These are phyloP conservation scores for Drosophila planitibia DNA, from an alignment of 2,888 invertebrate species.

Conservation along the genomic window DNA sequence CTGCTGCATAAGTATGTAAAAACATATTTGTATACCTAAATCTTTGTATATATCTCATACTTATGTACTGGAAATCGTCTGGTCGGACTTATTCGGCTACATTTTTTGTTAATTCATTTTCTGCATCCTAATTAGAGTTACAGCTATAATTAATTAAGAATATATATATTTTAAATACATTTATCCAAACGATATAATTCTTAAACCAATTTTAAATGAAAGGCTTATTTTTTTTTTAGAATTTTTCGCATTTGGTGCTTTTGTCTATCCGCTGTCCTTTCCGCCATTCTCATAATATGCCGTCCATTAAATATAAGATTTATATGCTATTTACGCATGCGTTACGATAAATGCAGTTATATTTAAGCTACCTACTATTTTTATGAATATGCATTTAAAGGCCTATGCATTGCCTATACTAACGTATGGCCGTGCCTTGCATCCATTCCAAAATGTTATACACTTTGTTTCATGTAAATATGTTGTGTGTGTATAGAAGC, in stretches of 20 bases:
- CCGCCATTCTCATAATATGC: slow-evolving; percentile 43
- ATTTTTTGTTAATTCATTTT: neutral
- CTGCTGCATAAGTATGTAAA: neutral
- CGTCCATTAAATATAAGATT: slow-evolving; percentile 43
- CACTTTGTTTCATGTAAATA: slow-evolving; percentile 58
- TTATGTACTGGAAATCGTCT: slow-evolving; percentile 8
- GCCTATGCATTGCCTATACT: slow-evolving; percentile 30
- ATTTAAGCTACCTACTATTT: slow-evolving; percentile 29
- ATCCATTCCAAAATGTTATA: slow-evolving; percentile 43
- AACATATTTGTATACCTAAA: neutral
- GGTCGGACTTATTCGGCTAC: slow-evolving; percentile 16
- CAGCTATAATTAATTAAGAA: neutral
- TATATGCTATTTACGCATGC: slow-evolving; percentile 54
- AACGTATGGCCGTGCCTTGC: slow-evolving; percentile 45
- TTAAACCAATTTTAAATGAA: neutral
- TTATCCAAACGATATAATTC: neutral
- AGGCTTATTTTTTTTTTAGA: neutral
- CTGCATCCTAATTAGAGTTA: neutral
- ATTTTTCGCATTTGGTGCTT: slow-evolving; percentile 57
- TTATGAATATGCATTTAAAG: slow-evolving; percentile 4
- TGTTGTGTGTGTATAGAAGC: slow-evolving; percentile 63
- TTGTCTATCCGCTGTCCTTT: slow-evolving; percentile 64
- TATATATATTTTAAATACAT: neutral
- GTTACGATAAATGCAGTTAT: slow-evolving; percentile 42
- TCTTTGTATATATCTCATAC: neutral